These are phyloP conservation scores for Dipodomys stephensi DNA, from an alignment of 2,113 vertebrate genomes.

Conservation along the genomic window DNA sequence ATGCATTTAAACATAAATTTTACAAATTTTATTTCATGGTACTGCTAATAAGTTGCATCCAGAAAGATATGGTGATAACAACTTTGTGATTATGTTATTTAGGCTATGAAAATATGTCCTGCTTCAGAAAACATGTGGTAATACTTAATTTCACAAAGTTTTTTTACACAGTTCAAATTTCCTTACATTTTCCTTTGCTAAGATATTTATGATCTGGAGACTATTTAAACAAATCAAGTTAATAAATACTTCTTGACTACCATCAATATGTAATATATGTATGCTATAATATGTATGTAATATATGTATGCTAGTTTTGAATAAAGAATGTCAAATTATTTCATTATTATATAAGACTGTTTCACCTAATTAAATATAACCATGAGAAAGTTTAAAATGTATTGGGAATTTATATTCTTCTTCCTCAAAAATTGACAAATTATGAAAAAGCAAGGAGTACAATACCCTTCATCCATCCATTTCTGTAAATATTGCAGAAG, in stretches of 20 bases:
- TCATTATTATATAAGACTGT: background rate
- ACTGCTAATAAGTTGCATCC: background rate
- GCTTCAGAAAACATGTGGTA: background rate
- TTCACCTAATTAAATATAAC: background rate
- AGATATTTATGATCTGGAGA: background rate
- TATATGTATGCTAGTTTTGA: background rate
- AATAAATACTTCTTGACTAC: background rate
- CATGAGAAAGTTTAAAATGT: background rate
- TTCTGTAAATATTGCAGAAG: conserved; percentile 48
- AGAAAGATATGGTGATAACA: background rate
- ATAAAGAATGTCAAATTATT: background rate
- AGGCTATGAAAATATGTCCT: background rate
- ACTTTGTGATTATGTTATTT: background rate
- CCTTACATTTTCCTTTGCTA: background rate
- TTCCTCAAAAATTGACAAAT: conserved; percentile 31
- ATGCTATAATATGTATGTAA: background rate
- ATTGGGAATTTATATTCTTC: background rate
- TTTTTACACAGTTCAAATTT: background rate
- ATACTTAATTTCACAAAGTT: background rate
- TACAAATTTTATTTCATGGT: background rate
- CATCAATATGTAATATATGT: background rate
- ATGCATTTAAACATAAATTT: background rate
- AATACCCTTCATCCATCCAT: background rate
- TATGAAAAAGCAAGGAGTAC: conserved; percentile 35
- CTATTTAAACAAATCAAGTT: background rate